Conservation (phyloP, 2,113 vertebrate species). For the Lasiurus borealis region DNA sequence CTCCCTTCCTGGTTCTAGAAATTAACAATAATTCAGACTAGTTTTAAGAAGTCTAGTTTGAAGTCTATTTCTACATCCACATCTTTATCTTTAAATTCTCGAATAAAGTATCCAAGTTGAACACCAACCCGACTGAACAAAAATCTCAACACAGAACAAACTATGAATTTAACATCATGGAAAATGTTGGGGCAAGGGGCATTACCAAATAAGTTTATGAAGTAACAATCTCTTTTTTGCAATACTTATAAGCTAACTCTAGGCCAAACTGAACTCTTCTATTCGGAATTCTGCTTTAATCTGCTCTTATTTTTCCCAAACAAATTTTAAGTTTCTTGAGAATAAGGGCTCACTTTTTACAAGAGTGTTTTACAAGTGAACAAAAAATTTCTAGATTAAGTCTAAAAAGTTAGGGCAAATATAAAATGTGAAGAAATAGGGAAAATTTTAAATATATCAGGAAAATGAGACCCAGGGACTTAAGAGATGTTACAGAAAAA, state of each 20-base stretch:
- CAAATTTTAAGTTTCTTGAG: slow-evolving; percentile 35
- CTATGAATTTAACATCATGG: background rate
- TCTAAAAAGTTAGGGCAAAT: slow-evolving; percentile 51
- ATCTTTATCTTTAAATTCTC: background rate
- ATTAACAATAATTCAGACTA: background rate
- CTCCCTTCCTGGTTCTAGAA: background rate
- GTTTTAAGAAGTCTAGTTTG: slow-evolving; percentile 25
- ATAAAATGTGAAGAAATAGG: slow-evolving; percentile 3
- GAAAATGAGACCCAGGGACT: background rate
- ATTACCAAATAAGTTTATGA: background rate
- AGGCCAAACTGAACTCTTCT: background rate
- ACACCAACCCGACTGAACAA: background rate
- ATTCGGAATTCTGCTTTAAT: background rate
- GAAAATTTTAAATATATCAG: background rate
- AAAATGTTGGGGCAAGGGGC: background rate
- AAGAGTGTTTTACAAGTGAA: background rate
- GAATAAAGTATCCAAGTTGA: background rate
- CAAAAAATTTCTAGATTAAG: slow-evolving; percentile 12
- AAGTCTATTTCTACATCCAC: background rate
- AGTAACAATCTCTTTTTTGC: background rate
- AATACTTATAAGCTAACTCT: background rate
- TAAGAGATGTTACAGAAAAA: background rate
- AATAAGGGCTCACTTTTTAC: background rate
- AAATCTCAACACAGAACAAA: background rate
- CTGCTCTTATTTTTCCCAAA: slow-evolving; percentile 25